Conservation (phyloP, 2,113 vertebrate species). For the Haemorhous mexicanus region DNA sequence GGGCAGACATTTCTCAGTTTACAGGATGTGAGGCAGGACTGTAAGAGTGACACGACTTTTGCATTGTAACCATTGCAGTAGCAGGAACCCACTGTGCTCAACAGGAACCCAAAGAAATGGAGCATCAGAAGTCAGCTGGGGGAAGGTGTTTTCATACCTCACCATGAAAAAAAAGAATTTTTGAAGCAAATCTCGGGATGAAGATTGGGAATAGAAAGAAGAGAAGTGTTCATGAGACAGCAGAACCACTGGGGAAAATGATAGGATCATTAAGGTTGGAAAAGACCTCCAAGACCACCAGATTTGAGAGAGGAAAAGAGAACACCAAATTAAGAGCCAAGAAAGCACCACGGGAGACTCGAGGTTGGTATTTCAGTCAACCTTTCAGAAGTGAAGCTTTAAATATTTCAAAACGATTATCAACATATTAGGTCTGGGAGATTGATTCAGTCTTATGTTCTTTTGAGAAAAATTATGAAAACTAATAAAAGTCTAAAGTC, state of each 20-base stretch:
- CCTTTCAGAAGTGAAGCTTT: constrained; percentile 24
- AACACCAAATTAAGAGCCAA: not conserved
- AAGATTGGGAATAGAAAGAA: not conserved
- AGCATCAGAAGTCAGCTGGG: not conserved
- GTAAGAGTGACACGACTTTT: not conserved
- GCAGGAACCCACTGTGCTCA: not conserved
- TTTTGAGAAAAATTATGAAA: constrained; percentile 67
- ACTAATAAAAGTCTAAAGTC: constrained; percentile 62
- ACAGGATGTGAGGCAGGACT: not conserved
- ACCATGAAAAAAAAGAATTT: not conserved
- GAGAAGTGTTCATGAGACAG: not conserved
- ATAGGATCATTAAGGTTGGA: not conserved
- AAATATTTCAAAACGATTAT: constrained; percentile 62
- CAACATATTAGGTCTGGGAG: constrained; percentile 52
- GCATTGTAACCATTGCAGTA: not conserved
- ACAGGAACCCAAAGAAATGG: not conserved
- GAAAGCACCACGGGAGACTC: not conserved
- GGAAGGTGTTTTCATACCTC: not conserved
- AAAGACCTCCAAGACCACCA: not conserved
- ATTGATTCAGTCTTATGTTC: constrained; percentile 62
- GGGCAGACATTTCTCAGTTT: not conserved
- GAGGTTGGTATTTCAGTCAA: not conserved
- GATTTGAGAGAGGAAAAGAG: not conserved
- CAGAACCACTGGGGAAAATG: not conserved
- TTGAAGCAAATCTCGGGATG: not conserved